Evolutionary conservation across 2,797 vertebrate species (phyloP), one percentile per base, ranked within the genome.

Genomic region (Chaetodon trifasciatus): DNA sequence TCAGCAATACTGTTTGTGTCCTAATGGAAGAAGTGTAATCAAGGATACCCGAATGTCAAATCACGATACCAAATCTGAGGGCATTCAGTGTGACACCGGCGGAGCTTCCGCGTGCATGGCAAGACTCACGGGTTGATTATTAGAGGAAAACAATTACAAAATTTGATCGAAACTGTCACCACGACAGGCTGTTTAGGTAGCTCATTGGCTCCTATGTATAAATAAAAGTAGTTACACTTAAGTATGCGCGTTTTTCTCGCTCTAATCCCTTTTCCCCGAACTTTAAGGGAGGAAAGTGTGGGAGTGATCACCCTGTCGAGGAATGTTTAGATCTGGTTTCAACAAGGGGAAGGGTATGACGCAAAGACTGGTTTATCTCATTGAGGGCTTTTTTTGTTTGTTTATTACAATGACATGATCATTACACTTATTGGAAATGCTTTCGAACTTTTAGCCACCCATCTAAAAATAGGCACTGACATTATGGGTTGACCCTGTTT

Each of bases 281-380:
- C 6, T 23, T 16, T 0, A n/a, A 56, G 9, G 19, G 10, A 28
- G 65, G 10, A 24, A n/a, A 8, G 8, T 65, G 9, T 47, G 17
- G 32, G 8, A 61, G 39, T 72, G 75, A 75, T 70, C 32, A 21
- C 40, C 42, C 12, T 65, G 19, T 85, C 61, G 7, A 76, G 83
- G 83, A 90, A 84, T 87, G 67, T 76, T 17, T 53, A 23, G 11
- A 52, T 28, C 15, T 23, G 35, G 12, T 2, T 56, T 23, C 4
- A 42, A 0, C n/a, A 21, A 7, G 69, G 32, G 64, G 64, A 21
- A 60, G 11, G 61, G 21, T 28, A 32, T n/a, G 13, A n/a, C 46
- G 24, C 35, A 11, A 6, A 6, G 3, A 57, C 5, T 47, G 19
- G 28, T 32, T 32, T 32, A 32, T 32, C 28, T 32, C 28, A 32